These are phyloP conservation scores for Chiloscyllium plagiosum DNA, from an alignment of 2,113 vertebrate genomes.

Conservation along the genomic window DNA sequence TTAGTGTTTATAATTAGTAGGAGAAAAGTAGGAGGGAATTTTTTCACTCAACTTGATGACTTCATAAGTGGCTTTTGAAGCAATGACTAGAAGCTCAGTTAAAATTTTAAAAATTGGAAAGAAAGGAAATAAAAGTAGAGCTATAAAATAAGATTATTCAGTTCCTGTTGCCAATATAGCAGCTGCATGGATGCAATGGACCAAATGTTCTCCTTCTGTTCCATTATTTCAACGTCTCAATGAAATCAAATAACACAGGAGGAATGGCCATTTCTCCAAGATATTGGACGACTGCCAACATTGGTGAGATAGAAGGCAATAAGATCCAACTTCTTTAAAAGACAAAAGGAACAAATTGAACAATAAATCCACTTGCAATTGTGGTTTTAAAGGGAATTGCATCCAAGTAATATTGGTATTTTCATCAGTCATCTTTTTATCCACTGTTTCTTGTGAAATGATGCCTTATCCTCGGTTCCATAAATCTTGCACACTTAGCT, in stretches of 20 bases:
- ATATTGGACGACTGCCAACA: not conserved
- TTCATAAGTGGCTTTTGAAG: not conserved
- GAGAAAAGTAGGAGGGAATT: not conserved
- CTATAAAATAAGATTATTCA: not conserved
- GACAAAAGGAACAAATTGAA: not conserved
- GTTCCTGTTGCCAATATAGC: not conserved
- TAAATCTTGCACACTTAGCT: not conserved
- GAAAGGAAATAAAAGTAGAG: not conserved
- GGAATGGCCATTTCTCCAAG: not conserved
- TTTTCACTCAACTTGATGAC: not conserved
- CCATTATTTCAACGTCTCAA: not conserved
- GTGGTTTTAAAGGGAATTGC: not conserved
- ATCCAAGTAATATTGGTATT: not conserved
- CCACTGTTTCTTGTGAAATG: not conserved
- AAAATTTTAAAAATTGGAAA: not conserved
- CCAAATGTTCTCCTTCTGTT: not conserved
- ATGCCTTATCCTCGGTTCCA: not conserved
- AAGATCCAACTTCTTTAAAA: not conserved
- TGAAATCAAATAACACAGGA: not conserved
- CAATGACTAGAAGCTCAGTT: not conserved
- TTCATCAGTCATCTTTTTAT: not conserved
- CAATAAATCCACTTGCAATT: not conserved
- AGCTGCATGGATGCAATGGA: not conserved
- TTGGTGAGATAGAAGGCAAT: not conserved
- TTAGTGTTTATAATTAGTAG: not conserved